These are phyloP conservation scores for Drosophila murphyi DNA, from an alignment of 1,140 invertebrate genomes.

Conservation along the genomic window DNA sequence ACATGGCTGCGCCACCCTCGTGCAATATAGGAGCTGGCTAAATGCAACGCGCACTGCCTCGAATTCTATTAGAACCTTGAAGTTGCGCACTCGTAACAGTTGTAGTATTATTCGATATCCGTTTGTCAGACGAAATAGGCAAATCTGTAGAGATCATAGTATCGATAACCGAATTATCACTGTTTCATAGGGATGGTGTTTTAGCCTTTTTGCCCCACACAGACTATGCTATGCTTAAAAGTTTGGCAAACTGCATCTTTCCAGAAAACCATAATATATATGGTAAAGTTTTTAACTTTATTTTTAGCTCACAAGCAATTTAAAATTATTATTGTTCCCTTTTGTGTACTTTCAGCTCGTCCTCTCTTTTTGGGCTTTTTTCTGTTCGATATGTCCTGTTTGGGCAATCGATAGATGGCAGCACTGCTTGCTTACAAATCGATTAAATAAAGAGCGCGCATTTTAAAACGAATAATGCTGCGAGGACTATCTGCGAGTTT, in stretches of 20 bases:
- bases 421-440: not conserved
- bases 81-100: not conserved
- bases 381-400: not conserved
- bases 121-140: not conserved
- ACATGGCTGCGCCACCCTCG: constrained; percentile 47
- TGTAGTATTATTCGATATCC: not conserved
- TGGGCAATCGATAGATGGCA: not conserved
- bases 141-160: not conserved
- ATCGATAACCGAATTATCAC: not conserved
- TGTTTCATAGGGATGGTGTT: not conserved
- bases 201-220: too few relatives aligned
- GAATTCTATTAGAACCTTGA: not conserved
- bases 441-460: not conserved
- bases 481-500: too few relatives aligned
- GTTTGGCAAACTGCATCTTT: too few relatives aligned
- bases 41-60: not conserved
- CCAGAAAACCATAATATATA: too few relatives aligned
- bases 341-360: too few relatives aligned
- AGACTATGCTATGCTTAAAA: too few relatives aligned
- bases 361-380: not conserved
- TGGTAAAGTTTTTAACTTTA: too few relatives aligned
- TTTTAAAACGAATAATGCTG: not conserved
- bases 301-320: too few relatives aligned
- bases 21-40: not conserved
- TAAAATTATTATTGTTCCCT: too few relatives aligned